A percentile compares a stretch with the other conserved stretches of the same genome.
These are phyloP conservation scores for Perodicticus potto DNA, from an alignment of 2,797 vertebrate species.

Conservation along the genomic window DNA sequence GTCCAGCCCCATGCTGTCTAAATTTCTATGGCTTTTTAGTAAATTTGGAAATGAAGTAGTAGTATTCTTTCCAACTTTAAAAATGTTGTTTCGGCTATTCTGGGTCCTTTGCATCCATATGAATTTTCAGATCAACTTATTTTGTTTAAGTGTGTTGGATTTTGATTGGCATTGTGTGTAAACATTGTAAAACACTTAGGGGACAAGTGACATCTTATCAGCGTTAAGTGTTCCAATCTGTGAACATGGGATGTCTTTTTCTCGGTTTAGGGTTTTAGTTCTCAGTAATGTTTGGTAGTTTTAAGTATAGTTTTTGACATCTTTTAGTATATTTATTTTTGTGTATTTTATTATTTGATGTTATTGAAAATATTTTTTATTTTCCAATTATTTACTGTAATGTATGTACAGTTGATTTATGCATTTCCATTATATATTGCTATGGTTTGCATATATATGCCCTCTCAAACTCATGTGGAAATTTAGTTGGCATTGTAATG, in stretches of 20 bases:
- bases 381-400: neutral
- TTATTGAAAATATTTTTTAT: neutral
- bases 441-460: neutral
- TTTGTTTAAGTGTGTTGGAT: neutral
- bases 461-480: neutral
- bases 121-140: slow-evolving; percentile 21
- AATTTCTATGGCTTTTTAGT: neutral
- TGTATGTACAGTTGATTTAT: neutral
- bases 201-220: neutral
- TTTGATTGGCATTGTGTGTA: neutral
- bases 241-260: slow-evolving; percentile 17
- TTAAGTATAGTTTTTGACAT: neutral
- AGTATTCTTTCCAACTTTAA: slow-evolving; percentile 24
- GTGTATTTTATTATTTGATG: neutral
- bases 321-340: neutral
- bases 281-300: neutral
- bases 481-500: neutral
- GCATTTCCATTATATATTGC: neutral
- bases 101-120: neutral
- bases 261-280: neutral
- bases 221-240: neutral
- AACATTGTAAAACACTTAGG: neutral
- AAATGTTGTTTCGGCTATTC: neutral
- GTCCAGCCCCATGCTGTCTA: neutral
- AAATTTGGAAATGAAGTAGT: slow-evolving; percentile 2